Conservation (phyloP, 2,888 invertebrate species). For the Luperina nickerlii region DNA sequence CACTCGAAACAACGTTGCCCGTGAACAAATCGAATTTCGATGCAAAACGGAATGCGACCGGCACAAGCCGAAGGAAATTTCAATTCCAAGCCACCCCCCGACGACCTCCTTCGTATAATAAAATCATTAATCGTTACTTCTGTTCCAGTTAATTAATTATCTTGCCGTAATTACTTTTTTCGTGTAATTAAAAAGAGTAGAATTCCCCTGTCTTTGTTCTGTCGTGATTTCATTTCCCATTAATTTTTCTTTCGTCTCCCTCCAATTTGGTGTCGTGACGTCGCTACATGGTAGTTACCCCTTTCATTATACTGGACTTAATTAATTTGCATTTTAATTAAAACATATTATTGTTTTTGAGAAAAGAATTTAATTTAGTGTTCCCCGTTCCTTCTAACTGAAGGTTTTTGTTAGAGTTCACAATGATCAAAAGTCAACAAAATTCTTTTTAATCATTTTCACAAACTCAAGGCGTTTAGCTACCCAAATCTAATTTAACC, state of each 20-base stretch:
- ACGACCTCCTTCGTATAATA: conserved; percentile 90
- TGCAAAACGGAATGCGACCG: conserved; percentile 81
- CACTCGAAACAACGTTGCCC: conserved; percentile 80
- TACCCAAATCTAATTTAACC: conserved; percentile 53
- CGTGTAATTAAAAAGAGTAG: conserved; percentile 91
- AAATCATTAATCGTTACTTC: conserved; percentile 91
- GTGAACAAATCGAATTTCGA: conserved; percentile 83
- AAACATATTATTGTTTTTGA: conserved; percentile 86
- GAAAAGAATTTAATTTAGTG: conserved; percentile 76
- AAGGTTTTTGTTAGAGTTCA: conserved; percentile 68
- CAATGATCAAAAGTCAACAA: conserved; percentile 58
- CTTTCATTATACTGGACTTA: conserved; percentile 89
- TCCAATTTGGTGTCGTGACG: conserved; percentile 91
- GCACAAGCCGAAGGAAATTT: conserved; percentile 83
- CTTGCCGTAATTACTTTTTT: conserved; percentile 90
- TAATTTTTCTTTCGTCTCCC: conserved; percentile 91
- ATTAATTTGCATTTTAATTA: conserved; percentile 90
- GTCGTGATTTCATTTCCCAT: conserved; percentile 90
- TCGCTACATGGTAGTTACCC: conserved; percentile 88
- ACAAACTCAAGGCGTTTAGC: conserved; percentile 45
- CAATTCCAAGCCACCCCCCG: conserved; percentile 82
- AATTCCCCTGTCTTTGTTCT: conserved; percentile 90
- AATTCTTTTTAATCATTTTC: conserved; percentile 61
- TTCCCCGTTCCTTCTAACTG: conserved; percentile 69
- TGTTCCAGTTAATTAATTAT: conserved; percentile 91